Percentiles rank a stretch among this genome's conserved stretches.
Conservation (phyloP, 2,888 invertebrate species). For the Scaptomyza polygonia region DNA sequence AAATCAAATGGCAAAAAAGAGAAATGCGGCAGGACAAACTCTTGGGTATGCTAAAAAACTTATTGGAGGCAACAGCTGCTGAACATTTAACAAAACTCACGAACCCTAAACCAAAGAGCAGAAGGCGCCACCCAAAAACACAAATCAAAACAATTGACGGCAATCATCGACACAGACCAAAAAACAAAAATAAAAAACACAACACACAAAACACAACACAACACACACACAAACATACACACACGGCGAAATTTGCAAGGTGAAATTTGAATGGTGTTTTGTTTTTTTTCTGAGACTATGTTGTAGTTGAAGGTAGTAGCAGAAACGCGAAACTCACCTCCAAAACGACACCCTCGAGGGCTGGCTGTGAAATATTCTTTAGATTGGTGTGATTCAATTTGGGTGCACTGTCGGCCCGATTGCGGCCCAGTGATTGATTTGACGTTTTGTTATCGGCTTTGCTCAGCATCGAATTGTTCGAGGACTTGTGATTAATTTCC, state of each 20-base stretch:
- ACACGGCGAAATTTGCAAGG: constrained; percentile 9
- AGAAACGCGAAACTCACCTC: constrained; percentile 84
- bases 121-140: constrained; percentile 18
- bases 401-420: constrained; percentile 87
- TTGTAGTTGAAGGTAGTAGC: neutral
- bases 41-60: constrained; percentile 70
- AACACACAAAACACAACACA: neutral
- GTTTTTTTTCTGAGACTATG: constrained; percentile 4
- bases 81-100: constrained; percentile 40
- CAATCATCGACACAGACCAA: constrained; percentile 65
- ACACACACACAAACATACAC: neutral
- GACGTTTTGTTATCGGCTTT: constrained; percentile 85
- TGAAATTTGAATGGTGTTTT: constrained; percentile 2
- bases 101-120: constrained; percentile 24
- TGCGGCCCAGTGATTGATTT: constrained; percentile 86
- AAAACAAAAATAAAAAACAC: constrained; percentile 10
- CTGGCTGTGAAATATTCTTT: constrained; percentile 87
- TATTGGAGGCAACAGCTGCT: constrained; percentile 71
- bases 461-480: constrained; percentile 85
- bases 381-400: constrained; percentile 86
- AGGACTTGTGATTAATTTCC: constrained; percentile 87
- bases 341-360: constrained; percentile 85
- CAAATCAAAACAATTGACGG: constrained; percentile 81
- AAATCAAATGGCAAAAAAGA: neutral
- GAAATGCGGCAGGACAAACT: constrained; percentile 31